Conservation (phyloP, 2,113 vertebrate genomes). For the Prionailurus bengalensis region DNA sequence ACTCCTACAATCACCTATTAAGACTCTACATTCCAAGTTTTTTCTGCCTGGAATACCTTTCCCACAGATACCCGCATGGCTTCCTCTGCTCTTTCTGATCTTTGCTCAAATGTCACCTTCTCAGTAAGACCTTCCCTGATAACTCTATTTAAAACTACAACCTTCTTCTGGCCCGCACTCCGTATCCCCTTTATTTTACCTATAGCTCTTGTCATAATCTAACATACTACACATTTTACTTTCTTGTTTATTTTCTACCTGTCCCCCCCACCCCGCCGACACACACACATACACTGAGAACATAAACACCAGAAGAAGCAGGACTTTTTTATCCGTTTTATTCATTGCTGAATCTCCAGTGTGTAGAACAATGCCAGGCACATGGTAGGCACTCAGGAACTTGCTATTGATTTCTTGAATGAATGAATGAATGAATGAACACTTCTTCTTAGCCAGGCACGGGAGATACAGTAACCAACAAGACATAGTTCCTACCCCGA, state of each 20-base stretch:
- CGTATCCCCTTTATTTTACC: not conserved
- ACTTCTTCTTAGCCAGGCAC: not conserved
- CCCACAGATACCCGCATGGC: not conserved
- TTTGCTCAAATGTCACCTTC: not conserved
- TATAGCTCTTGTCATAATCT: not conserved
- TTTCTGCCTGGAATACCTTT: not conserved
- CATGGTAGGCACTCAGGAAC: not conserved
- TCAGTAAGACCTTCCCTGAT: not conserved
- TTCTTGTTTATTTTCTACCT: not conserved
- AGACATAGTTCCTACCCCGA: not conserved
- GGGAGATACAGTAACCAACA: conserved; percentile 13
- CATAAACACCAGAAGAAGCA: not conserved
- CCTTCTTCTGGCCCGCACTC: not conserved
- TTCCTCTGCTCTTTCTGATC: not conserved
- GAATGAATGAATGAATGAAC: not conserved
- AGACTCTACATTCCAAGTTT: not conserved
- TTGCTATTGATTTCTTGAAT: not conserved
- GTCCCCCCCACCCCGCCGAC: too few relatives aligned
- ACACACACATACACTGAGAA: not conserved
- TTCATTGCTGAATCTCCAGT: not conserved
- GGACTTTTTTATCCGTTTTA: not conserved
- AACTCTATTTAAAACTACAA: not conserved
- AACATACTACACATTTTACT: not conserved
- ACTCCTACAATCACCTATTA: not conserved
- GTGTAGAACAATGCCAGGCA: not conserved